These are phyloP conservation scores for Ondatra zibethicus DNA, from an alignment of 2,113 vertebrate genomes.

Conservation along the genomic window DNA sequence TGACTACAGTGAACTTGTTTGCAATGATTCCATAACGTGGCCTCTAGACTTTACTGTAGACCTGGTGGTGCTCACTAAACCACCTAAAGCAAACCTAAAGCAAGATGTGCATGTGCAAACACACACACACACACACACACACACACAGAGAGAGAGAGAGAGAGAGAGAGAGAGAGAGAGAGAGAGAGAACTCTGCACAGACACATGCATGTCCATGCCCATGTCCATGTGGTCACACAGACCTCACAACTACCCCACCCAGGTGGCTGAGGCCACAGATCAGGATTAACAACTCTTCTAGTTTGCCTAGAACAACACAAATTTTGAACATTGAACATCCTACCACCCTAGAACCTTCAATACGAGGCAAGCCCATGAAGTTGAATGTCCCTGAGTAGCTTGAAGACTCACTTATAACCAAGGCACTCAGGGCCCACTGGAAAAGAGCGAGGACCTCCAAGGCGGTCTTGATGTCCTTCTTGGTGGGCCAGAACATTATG, in stretches of 20 bases:
- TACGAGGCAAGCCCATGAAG: neutral
- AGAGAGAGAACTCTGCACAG: neutral
- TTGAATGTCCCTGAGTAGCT: neutral
- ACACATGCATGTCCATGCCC: neutral
- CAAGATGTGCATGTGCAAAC: neutral
- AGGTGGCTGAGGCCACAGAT: neutral
- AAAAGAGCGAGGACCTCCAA: slow-evolving; percentile 66
- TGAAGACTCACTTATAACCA: slow-evolving; percentile 38
- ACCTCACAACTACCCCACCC: neutral
- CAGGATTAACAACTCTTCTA: neutral
- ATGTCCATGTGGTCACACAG: neutral
- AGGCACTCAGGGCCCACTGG: slow-evolving; percentile 53
- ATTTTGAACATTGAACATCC: neutral
- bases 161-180: too few species aligned
- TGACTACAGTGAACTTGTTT: neutral
- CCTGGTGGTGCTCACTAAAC: neutral
- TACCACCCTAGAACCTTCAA: neutral
- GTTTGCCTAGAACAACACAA: neutral
- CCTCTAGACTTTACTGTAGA: neutral
- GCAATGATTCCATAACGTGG: neutral
- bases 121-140: neutral
- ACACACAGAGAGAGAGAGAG: neutral
- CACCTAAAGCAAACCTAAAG: neutral
- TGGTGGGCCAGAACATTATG: slow-evolving; percentile 58
- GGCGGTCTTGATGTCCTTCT: slow-evolving; percentile 39